These are phyloP conservation scores for Erannis defoliaria DNA, from an alignment of 2,888 invertebrate genomes.

Conservation along the genomic window DNA sequence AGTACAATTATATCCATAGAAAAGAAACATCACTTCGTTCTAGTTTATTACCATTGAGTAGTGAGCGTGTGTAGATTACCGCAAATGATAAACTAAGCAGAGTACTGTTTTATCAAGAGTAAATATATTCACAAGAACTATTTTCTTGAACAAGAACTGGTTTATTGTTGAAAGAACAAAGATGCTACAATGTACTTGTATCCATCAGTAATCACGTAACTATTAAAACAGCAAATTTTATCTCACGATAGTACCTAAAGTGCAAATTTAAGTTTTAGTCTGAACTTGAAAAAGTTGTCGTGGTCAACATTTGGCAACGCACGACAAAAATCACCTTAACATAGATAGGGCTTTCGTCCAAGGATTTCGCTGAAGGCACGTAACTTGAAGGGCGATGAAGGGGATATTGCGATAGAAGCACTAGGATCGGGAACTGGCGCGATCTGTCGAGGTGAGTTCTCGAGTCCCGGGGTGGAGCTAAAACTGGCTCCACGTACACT, in stretches of 20 bases:
- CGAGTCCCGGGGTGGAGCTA: conserved; percentile 76
- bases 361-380: conserved; percentile 67
- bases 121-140: not conserved
- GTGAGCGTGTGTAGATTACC: conserved; percentile 1
- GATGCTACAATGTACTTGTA: not conserved
- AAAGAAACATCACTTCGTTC: no score
- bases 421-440: conserved; percentile 77
- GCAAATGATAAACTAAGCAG: not conserved
- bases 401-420: conserved; percentile 69
- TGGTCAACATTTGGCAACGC: no score
- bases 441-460: conserved; percentile 69
- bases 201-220: conserved; percentile 42
- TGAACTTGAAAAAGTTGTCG: no score
- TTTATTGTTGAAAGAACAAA: conserved; percentile 2
- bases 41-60: not conserved
- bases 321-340: conserved; percentile 67
- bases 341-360: conserved; percentile 70
- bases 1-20: no score
- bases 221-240: no score
- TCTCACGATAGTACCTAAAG: not conserved
- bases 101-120: not conserved
- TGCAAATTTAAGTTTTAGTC: not conserved
- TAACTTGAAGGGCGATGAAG: conserved; percentile 51
- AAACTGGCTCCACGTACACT: conserved; percentile 74
- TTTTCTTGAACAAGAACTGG: not conserved